phyloP scores from a whole-genome alignment of 2,888 invertebrate species.

The Galeopsomyia nigrocyanea region DNA sequence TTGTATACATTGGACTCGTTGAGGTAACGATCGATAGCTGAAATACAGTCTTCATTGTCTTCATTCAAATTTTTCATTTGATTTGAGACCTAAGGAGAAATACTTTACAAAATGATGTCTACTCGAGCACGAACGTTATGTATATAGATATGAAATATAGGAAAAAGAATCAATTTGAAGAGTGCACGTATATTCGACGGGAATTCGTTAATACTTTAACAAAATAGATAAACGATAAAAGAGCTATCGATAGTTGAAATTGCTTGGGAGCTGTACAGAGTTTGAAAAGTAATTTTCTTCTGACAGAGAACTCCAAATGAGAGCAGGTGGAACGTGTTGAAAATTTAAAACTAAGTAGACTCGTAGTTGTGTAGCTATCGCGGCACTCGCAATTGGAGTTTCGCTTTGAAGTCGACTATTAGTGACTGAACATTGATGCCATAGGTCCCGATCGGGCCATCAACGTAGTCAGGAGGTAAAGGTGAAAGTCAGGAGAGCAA shows the following conservation, averaged over 20 bases:
- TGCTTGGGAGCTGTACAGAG: conserved; percentile 6
- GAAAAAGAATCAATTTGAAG: too few species aligned
- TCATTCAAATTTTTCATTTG: neutral
- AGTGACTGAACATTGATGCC: too few species aligned
- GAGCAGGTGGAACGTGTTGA: conserved; percentile 14
- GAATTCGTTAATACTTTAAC: neutral
- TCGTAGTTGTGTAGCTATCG: too few species aligned
- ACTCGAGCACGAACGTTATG: too few species aligned
- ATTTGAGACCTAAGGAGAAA: too few species aligned
- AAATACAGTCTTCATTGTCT: conserved; percentile 20
- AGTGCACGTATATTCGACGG: neutral
- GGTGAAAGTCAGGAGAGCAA: too few species aligned
- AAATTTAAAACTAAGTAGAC: conserved; percentile 11
- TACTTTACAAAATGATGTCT: too few species aligned
- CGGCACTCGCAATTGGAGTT: too few species aligned
- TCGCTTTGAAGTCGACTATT: too few species aligned
- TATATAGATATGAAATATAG: too few species aligned
- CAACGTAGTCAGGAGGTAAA: too few species aligned
- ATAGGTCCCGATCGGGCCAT: too few species aligned
- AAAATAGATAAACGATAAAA: conserved; percentile 4
- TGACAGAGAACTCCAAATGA: conserved; percentile 3
- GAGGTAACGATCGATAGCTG: neutral
- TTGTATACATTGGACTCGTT: neutral
- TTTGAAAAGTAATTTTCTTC: conserved; percentile 25
- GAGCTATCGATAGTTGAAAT: conserved; percentile 31